Base-by-base conservation (phyloP, 1,140 invertebrate genomes). In the Macrostomum lignano region DNA sequence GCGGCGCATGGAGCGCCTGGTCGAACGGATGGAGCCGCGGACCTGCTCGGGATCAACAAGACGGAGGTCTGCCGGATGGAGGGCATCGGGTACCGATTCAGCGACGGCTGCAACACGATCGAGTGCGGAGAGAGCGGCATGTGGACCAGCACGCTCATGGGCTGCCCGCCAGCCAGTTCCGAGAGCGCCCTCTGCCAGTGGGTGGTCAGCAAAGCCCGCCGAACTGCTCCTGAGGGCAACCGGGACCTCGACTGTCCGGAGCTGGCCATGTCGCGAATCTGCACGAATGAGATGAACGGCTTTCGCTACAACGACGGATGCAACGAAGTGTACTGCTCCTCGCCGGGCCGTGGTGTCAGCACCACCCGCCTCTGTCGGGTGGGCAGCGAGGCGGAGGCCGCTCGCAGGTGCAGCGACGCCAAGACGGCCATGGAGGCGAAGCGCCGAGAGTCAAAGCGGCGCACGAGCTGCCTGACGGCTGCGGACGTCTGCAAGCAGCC, bases 321-420 rank as follows among this genome's bases (percentile, higher is more conserved):
- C 15, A 42, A 47, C 15, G 39, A 50, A 7, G 34, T 51, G 17
- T 36, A 42, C 25, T 39, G 42, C 22, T 21, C 30, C n/a, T 43
- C 38, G 30, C 42, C 40, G 25, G 43, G 44, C 22, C 26, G 48
- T 20, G 42, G 38, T 22, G 36, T 23, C 2, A 41, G 44, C 28
- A 39, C 46, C 11, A 44, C 46, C 22, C 38, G 45, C 23, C 36
- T 42, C 3, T 22, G 50, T 7, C 26, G 40, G 2, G 32, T 35
- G 9, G 44, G 47, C 21, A 43, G 50, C 3, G 35, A 37, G 2
- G 36, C 25, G 4, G 49, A 46, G 7, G 40, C 51, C 41, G 17
- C 22, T 3, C 51, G 40, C 33, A 34, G 50, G 7, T 47, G 51
- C 26, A 15, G 31, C 2, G 30, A 41, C 14, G 36, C 38, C 3